phyloP scores from a whole-genome alignment of 1,140 invertebrate genomes.

The Anastatus disparis region DNA sequence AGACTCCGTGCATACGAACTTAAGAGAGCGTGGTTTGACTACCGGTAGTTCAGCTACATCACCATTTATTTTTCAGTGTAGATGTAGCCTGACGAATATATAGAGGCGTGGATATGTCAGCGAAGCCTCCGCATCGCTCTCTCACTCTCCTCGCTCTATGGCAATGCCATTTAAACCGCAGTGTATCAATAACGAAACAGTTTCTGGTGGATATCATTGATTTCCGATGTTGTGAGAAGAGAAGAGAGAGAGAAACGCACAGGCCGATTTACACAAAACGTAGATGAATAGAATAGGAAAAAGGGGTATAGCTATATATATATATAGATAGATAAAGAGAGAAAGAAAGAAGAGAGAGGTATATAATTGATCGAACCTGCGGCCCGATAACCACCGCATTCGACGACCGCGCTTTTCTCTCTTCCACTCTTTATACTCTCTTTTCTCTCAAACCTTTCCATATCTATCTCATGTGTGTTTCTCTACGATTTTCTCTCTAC shows the following conservation, averaged over 20 bases:
- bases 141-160: no score
- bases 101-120: not conserved
- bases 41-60: no score
- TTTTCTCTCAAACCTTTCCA: no score
- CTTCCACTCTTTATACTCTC: no score
- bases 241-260: conserved; percentile 45
- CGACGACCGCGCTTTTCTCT: conserved; percentile 44
- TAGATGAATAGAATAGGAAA: no score
- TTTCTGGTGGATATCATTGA: conserved; percentile 59
- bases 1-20: no score
- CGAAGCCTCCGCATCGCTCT: not conserved
- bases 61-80: no score
- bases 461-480: not conserved
- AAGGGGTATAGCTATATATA: no score
- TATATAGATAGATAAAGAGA: conserved; percentile 39
- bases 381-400: conserved; percentile 56
- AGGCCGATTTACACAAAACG: conserved; percentile 45
- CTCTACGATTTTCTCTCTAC: conserved; percentile 14
- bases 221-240: no score
- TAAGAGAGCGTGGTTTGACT: no score
- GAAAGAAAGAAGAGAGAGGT: conserved; percentile 34
- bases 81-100: no score
- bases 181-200: conserved; percentile 55
- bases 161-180: conserved; percentile 49
- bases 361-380: conserved; percentile 57